These are phyloP conservation scores for Penaeus vannamei DNA, from an alignment of 1,140 invertebrate genomes.

Conservation along the genomic window DNA sequence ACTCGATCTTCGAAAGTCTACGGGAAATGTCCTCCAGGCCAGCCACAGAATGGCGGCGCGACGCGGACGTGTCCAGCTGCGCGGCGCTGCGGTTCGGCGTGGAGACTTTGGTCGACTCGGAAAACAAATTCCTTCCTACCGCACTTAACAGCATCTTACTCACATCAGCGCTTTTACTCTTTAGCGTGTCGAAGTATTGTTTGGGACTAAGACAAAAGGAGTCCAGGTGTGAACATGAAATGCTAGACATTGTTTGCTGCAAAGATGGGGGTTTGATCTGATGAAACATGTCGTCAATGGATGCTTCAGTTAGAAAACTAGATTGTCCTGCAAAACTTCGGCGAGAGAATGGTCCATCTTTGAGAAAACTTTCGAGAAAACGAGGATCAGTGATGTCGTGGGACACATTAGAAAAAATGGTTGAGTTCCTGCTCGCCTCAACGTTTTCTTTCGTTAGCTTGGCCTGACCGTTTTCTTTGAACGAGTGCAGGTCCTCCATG, in stretches of 20 bases:
- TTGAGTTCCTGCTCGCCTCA: not conserved
- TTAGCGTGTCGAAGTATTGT: not conserved
- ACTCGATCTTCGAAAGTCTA: constrained; percentile 31
- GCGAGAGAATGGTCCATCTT: not conserved
- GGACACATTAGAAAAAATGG: constrained; percentile 35
- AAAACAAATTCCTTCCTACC: constrained; percentile 58
- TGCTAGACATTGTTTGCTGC: constrained; percentile 38
- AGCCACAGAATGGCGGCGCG: constrained; percentile 64
- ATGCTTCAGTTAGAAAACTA: constrained; percentile 7
- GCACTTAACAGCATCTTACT: constrained; percentile 52
- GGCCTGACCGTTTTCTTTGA: constrained; percentile 25
- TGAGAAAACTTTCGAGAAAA: constrained; percentile 37
- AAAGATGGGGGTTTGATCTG: not conserved
- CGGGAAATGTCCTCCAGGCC: constrained; percentile 63
- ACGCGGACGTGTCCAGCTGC: not conserved
- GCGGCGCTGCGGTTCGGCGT: constrained; percentile 2
- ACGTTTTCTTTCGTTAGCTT: constrained; percentile 9
- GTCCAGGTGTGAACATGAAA: constrained; percentile 34
- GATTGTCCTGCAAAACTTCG: not conserved
- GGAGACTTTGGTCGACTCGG: constrained; percentile 48
- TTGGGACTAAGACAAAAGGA: not conserved
- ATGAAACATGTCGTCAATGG: constrained; percentile 33
- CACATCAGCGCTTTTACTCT: constrained; percentile 29
- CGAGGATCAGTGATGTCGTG: constrained; percentile 41
- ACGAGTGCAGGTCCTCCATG: constrained; percentile 45